Evolutionary conservation across 1,140 invertebrate species (phyloP).

Genomic region (Tigriopus japonicus): DNA sequence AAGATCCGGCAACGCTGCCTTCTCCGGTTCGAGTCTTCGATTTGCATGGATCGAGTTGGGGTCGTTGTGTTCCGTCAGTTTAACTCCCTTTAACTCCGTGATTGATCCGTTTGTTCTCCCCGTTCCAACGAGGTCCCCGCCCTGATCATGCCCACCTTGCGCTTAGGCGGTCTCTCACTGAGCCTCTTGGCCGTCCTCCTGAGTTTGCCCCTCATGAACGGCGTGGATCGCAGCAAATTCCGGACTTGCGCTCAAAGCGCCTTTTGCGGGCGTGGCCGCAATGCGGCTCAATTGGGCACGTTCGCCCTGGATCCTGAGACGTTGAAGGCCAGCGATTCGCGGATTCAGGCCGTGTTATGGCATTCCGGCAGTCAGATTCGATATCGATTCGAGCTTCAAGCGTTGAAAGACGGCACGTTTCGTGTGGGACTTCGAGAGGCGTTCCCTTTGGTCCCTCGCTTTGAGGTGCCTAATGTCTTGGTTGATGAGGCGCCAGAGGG

Average conservation of each 20-base stretch:
- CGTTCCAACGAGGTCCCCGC: no score
- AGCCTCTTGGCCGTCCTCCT: no score
- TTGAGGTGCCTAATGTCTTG: constrained; percentile 4
- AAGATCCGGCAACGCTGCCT: no score
- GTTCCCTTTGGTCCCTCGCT: constrained; percentile 7
- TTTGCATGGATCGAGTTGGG: no score
- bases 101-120: no score
- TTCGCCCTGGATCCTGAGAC: constrained; percentile 8
- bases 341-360: neutral
- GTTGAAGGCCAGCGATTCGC: neutral
- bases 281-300: neutral
- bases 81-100: no score
- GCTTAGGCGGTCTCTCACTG: no score
- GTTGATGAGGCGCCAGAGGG: neutral
- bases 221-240: constrained; percentile 5
- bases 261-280: constrained; percentile 4
- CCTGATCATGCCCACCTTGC: no score
- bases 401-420: neutral
- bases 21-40: no score
- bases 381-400: neutral
- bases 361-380: neutral
- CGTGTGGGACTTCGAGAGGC: neutral
- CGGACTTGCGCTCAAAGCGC: constrained; percentile 1
- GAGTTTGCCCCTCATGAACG: neutral
- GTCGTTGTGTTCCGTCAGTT: no score